Evolutionary conservation across 2,113 vertebrate species (phyloP).

Genomic region (Pedionomus torquatus): DNA sequence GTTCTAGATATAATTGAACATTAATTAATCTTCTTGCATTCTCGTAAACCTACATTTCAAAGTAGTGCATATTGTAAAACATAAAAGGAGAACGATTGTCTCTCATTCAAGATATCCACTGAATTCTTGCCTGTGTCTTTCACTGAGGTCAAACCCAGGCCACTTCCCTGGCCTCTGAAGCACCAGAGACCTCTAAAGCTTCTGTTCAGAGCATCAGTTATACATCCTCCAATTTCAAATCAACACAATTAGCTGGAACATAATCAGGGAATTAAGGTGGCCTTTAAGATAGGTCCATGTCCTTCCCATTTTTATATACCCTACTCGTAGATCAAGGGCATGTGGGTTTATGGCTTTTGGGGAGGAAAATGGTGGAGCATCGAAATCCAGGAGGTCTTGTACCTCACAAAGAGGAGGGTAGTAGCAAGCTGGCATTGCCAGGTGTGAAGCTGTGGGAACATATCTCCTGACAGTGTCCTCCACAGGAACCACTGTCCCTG

Average conservation of each 20-base stretch:
- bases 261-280: not conserved
- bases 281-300: not conserved
- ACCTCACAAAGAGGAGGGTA: not conserved
- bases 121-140: not conserved
- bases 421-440: not conserved
- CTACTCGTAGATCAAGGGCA: accelerated
- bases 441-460: not conserved
- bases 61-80: not conserved
- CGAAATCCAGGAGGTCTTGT: not conserved
- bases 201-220: not conserved
- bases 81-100: not conserved
- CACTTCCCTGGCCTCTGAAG: not conserved
- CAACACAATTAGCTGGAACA: not conserved
- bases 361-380: not conserved
- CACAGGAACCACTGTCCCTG: not conserved
- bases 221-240: not conserved
- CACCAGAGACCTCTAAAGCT: not conserved
- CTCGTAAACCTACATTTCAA: not conserved
- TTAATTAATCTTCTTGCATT: not conserved
- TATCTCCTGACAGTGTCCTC: not conserved
- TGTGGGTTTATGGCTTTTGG: accelerated
- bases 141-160: not conserved
- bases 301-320: not conserved
- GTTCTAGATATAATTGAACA: not conserved
- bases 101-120: not conserved